Conservation (phyloP, 1,140 invertebrate genomes). For the Wiebesia pumilae region DNA sequence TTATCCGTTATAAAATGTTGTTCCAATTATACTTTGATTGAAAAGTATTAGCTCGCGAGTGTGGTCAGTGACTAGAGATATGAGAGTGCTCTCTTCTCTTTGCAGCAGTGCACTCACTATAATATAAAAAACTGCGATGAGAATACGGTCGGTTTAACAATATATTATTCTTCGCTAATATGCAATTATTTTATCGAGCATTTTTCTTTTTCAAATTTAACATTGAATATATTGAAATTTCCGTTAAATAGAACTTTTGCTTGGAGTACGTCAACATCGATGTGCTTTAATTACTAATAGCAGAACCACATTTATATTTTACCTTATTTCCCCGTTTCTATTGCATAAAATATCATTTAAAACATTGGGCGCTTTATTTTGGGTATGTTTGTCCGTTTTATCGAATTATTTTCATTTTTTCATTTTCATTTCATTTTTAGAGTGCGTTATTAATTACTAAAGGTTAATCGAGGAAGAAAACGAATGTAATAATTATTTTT, state of each 20-base stretch:
- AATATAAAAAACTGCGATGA: neutral
- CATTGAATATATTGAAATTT: neutral
- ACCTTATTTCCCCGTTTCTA: neutral
- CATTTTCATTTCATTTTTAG: too few relatives aligned
- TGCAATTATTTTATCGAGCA: neutral
- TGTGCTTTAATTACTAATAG: too few relatives aligned
- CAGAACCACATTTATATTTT: neutral
- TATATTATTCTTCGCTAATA: neutral
- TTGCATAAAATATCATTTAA: neutral
- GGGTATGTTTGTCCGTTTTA: too few relatives aligned
- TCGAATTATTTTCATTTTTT: too few relatives aligned
- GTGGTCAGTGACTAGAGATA: neutral
- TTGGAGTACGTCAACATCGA: too few relatives aligned
- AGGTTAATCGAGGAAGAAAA: too few relatives aligned
- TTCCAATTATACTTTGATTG: neutral
- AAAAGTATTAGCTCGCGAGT: neutral
- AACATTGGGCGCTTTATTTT: too few relatives aligned
- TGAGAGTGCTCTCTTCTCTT: neutral
- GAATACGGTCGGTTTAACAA: neutral
- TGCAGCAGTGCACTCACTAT: neutral
- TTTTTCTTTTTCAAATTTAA: neutral
- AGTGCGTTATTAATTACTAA: too few relatives aligned
- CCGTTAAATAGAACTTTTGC: too few relatives aligned
- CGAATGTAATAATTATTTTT: too few relatives aligned
- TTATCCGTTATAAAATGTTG: neutral